Evolutionary conservation across 2,113 vertebrate species (phyloP).

Genomic region (Uropsilus gracilis): DNA sequence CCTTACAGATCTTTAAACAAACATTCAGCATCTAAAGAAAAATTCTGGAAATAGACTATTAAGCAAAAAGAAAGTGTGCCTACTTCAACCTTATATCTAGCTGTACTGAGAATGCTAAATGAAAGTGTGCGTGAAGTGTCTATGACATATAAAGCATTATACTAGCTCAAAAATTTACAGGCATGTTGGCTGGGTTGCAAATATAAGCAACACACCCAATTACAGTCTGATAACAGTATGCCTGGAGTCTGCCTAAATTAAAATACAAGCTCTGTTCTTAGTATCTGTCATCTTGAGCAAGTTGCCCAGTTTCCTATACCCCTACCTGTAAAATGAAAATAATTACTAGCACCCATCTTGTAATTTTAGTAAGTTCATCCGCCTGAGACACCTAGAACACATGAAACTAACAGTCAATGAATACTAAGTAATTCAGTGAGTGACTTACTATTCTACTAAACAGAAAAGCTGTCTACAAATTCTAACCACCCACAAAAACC

Average conservation of each 20-base stretch:
- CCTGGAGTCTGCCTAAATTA: not conserved
- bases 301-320: not conserved
- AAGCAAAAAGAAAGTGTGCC: not conserved
- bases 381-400: not conserved
- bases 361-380: not conserved
- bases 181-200: not conserved
- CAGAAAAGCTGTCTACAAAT: not conserved
- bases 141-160: not conserved
- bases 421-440: not conserved
- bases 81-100: not conserved
- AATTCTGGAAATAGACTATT: not conserved
- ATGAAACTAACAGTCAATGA: constrained; percentile 19
- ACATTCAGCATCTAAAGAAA: not conserved
- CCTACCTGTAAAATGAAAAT: constrained; percentile 12
- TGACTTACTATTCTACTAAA: constrained; percentile 11
- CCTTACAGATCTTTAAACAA: constrained; percentile 10
- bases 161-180: not conserved
- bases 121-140: not conserved
- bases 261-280: not conserved
- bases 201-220: not conserved
- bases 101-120: not conserved
- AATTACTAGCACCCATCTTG: not conserved
- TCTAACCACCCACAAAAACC: not conserved
- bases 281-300: not conserved
- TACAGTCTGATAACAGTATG: not conserved